These are phyloP conservation scores for Apostichopus parvimensis DNA, from an alignment of 35 echinoderm and acorn worm genomes.

Conservation along the genomic window DNA sequence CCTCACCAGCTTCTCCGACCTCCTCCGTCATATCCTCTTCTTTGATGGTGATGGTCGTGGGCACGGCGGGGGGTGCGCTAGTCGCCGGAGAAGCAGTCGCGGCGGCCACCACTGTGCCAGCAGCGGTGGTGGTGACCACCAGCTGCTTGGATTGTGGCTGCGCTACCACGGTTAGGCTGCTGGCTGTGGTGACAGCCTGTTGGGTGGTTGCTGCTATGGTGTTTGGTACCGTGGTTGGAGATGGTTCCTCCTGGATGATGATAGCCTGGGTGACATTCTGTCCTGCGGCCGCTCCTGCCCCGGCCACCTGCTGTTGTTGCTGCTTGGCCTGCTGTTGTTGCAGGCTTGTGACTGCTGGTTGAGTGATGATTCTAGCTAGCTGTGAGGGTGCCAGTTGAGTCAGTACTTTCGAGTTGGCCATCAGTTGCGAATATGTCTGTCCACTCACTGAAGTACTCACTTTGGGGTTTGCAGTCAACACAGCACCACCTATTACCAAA, in stretches of 20 bases:
- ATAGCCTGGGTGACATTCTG: conserved; percentile 62
- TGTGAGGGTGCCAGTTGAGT: conserved; percentile 69
- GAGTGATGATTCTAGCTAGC: conserved; percentile 66
- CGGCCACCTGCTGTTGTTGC: neutral
- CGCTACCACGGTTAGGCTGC: neutral
- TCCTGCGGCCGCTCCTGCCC: neutral
- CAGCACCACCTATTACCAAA: conserved; percentile 47
- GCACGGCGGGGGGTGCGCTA: neutral
- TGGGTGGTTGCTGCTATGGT: conserved; percentile 47
- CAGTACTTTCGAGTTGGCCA: conserved; percentile 63
- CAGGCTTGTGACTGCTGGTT: conserved; percentile 49
- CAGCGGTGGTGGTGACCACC: neutral
- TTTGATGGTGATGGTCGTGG: neutral
- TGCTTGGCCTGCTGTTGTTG: conserved; percentile 48
- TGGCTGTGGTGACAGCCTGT: conserved; percentile 40
- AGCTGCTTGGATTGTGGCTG: conserved; percentile 12
- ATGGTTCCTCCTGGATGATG: conserved; percentile 57
- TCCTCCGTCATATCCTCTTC: conserved; percentile 46
- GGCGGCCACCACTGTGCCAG: neutral
- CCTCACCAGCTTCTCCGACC: conserved; percentile 21
- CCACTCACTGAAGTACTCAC: conserved; percentile 54
- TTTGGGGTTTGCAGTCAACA: conserved; percentile 67
- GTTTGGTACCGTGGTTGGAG: neutral
- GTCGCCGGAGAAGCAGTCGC: neutral
- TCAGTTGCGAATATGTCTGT: conserved; percentile 27